Conservation (phyloP, 2,888 invertebrate genomes). For the Eristalinus aeneus region DNA sequence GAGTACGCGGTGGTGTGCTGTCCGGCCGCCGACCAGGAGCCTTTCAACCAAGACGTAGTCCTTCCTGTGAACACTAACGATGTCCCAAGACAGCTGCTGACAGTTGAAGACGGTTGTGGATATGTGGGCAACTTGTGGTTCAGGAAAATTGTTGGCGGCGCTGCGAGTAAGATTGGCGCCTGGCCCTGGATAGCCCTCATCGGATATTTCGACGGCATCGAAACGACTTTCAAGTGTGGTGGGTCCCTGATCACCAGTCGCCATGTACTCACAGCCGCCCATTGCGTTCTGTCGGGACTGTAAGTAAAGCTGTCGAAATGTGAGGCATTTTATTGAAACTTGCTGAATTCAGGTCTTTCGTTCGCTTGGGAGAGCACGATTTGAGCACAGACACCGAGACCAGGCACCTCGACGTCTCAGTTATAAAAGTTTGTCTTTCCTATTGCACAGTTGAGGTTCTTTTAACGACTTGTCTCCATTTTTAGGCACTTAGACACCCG, state of each 20-base stretch:
- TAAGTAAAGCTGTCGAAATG: constrained; percentile 72
- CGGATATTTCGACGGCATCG: constrained; percentile 84
- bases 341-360: constrained; percentile 82
- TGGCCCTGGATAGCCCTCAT: constrained; percentile 91
- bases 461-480: background rate
- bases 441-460: no score
- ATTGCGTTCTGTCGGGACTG: constrained; percentile 77
- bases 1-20: constrained; percentile 76
- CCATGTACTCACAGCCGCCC: constrained; percentile 86
- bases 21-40: constrained; percentile 71
- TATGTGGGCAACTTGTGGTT: constrained; percentile 82
- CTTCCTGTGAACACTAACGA: constrained; percentile 68
- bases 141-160: constrained; percentile 87
- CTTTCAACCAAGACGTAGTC: background rate
- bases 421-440: constrained; percentile 81
- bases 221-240: constrained; percentile 78
- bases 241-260: constrained; percentile 81
- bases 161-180: constrained; percentile 85
- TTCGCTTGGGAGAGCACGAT: constrained; percentile 90
- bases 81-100: constrained; percentile 75
- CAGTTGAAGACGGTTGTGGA: constrained; percentile 84
- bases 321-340: background rate
- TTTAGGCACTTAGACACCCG: constrained; percentile 74
- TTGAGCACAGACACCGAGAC: constrained; percentile 83
- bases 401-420: constrained; percentile 83